Evolutionary conservation across 2,113 vertebrate species (phyloP), one percentile per base, ranked within the genome.

Genomic region (Campylomormyrus numenius): DNA sequence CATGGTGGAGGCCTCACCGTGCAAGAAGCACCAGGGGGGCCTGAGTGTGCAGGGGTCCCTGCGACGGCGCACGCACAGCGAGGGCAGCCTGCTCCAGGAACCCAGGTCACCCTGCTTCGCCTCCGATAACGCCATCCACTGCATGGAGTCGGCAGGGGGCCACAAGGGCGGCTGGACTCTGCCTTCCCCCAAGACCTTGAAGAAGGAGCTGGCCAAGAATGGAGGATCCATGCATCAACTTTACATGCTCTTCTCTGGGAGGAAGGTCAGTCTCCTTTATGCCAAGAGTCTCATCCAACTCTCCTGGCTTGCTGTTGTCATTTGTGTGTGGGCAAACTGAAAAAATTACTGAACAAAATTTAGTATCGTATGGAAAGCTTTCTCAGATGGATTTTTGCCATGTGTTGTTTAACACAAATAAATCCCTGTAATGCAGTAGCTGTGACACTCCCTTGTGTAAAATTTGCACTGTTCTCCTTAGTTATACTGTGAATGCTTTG

Each of bases 41-140:
- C 93, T 97, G 83, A 62, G 87, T 9, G 87, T 88, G 56, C 87
- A 96, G 95, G 95, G 91, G 91, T 96, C 96, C 0, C 94, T 97
- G 92, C 94, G 96, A 56, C 94, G 97, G 4, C 97, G 98, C 52
- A 98, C 98, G 0, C 96, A 98, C 94, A 98, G 98, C 0, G 98
- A 99, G 93, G 97, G 98, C 85, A 98, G 97, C 91, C 94, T 99
- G 52, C 95, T 97, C 88, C 96, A 96, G 92, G 97, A 98, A 91
- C 88, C 95, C 85, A 95, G 94, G 0, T 93, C 96, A 3, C 94
- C 96, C 46, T 96, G 95, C 93, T 98, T 98, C 92, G 94, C 97
- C 91, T 99, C 98, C 0, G 97, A 99, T 94, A 98, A 97, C 93
- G 97, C 96, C 93, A 94, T 98, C 90, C 94, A 97, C 93, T 96